phyloP scores from a whole-genome alignment of 1,140 invertebrate species.

The Colletes latitarsis region DNA sequence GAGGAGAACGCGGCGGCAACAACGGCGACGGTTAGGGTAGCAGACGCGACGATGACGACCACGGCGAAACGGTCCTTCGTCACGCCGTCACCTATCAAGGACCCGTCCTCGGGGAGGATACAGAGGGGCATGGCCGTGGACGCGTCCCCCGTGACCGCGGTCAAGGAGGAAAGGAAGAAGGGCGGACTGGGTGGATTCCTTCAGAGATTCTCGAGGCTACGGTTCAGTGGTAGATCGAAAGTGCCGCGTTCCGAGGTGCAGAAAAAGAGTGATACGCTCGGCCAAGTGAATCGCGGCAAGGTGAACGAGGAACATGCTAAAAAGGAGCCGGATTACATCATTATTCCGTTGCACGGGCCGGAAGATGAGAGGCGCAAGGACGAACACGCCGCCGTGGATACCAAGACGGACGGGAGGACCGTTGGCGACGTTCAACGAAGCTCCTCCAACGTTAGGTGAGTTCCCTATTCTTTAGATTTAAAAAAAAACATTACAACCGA shows the following conservation, averaged over 20 bases:
- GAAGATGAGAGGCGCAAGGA: constrained; percentile 65
- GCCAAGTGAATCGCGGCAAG: constrained; percentile 42
- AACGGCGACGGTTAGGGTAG: constrained; percentile 58
- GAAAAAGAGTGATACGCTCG: constrained; percentile 61
- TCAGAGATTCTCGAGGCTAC: constrained; percentile 80
- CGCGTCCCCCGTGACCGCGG: constrained; percentile 17
- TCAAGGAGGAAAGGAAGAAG: constrained; percentile 73
- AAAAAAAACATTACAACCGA: too few species aligned
- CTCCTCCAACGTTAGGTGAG: constrained; percentile 74
- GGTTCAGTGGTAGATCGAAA: constrained; percentile 80
- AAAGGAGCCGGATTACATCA: constrained; percentile 78
- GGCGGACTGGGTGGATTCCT: constrained; percentile 80
- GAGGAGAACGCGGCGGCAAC: constrained; percentile 58
- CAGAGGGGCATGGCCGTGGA: constrained; percentile 24
- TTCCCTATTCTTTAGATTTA: neutral
- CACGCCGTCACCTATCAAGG: neutral
- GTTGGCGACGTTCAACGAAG: constrained; percentile 65
- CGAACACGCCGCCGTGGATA: constrained; percentile 36
- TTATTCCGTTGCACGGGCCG: constrained; percentile 80
- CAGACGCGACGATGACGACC: constrained; percentile 62
- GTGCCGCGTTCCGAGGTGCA: constrained; percentile 75
- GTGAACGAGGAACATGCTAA: constrained; percentile 57
- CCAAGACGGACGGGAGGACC: constrained; percentile 44
- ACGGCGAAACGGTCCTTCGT: constrained; percentile 21
- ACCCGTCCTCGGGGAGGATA: neutral